Evolutionary conservation across 2,797 vertebrate species (phyloP).

Genomic region (Xenopus petersii): DNA sequence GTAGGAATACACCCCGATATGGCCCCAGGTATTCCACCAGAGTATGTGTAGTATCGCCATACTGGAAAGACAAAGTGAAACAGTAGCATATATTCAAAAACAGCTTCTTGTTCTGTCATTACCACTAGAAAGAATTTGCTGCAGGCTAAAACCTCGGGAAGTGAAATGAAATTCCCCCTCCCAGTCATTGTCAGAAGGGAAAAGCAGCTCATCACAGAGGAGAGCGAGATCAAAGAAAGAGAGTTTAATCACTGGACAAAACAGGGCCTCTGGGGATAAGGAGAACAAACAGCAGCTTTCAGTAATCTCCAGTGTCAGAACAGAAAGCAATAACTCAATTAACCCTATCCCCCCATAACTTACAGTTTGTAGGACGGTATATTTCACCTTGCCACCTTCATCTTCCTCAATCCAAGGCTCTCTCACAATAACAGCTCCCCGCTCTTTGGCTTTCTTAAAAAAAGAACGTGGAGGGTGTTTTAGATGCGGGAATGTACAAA

Average conservation of each 20-base stretch:
- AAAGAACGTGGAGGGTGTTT: not conserved
- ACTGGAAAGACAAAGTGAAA: constrained; percentile 61
- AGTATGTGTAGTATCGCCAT: constrained; percentile 80
- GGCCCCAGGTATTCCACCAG: constrained; percentile 73
- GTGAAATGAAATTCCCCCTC: constrained; percentile 44
- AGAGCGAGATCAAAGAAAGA: constrained; percentile 41
- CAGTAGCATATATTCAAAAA: constrained; percentile 33
- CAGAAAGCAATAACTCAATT: constrained; percentile 43
- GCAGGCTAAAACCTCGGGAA: constrained; percentile 44
- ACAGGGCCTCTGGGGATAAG: constrained; percentile 31
- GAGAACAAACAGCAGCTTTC: constrained; percentile 38
- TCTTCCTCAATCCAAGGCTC: constrained; percentile 80
- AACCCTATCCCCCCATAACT: constrained; percentile 20
- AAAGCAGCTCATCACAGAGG: constrained; percentile 41
- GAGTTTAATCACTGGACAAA: constrained; percentile 48
- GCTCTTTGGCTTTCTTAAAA: constrained; percentile 68
- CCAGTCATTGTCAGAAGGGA: constrained; percentile 42
- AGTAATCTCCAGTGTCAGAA: constrained; percentile 41
- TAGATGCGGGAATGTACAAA: too few relatives aligned
- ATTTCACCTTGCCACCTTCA: constrained; percentile 71
- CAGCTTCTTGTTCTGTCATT: constrained; percentile 40
- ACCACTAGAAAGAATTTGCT: constrained; percentile 45
- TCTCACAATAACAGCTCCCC: constrained; percentile 68
- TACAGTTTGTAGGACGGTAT: constrained; percentile 75
- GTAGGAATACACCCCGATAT: constrained; percentile 76